Base-by-base conservation (phyloP, 1,140 invertebrate species). In the Arion vulgaris region DNA sequence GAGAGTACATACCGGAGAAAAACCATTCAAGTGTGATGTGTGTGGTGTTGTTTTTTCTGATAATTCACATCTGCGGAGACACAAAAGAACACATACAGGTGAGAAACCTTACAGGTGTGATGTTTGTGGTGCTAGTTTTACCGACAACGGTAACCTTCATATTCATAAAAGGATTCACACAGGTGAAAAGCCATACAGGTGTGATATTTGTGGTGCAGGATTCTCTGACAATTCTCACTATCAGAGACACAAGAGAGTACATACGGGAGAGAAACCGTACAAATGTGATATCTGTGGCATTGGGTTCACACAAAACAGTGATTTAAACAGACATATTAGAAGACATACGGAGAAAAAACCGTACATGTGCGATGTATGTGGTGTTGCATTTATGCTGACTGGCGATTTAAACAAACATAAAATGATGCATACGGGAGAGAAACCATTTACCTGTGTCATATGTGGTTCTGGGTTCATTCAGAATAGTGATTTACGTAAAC, bases 201-300 rank as follows among this genome's bases (percentile, higher is more conserved):
- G 88, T 82, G 97, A 97, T 89, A 95, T 96, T 90, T 98, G 97
- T 91, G 96, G 96, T 11, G 95, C 96, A 66, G 95, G 96, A 90
- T 98, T 98, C 41, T 41, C 32, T 19, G 34, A 62, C 7, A 77
- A 68, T 23, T 36, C 39, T 17, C 39, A 80, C 28, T 39, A 79
- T 4, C 75, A 83, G 34, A 49, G 49, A 15, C 84, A 85, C 81
- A 72, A 57, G 0, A 34, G 62, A 38, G 51, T 53, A 15, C 80
- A 85, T 45, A 78, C 83, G 4, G 80, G 79, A 9, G 74, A 77
- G 17, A 41, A 78, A 32, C 81, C 84, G 5, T 81, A 81, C 57
- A 77, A 72, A 9, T 85, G 84, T 74, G 71, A 72, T n/a, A n/a
- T 72, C 2, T 45, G 34, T 39, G 36, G 62, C 9, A n/a, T 45